Percentiles rank a stretch among this genome's conserved stretches.
Evolutionary conservation across 1,140 invertebrate genomes (phyloP).

Genomic region (Adelges cooleyi): DNA sequence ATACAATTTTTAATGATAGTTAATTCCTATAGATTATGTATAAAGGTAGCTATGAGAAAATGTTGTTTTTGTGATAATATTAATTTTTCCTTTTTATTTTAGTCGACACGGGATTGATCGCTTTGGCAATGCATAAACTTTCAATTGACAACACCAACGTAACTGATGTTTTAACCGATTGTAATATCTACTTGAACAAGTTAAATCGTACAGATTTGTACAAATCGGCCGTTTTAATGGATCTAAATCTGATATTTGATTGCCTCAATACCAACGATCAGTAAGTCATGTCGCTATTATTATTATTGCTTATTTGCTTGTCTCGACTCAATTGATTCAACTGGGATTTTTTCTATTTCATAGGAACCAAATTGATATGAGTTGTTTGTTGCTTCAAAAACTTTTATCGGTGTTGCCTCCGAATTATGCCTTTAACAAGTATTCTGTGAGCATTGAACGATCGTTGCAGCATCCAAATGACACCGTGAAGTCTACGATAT

Average conservation of each 20-base stretch:
- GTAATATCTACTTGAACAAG: constrained; percentile 4
- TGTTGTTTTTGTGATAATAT: too few species aligned
- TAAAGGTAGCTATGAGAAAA: too few species aligned
- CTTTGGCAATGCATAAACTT: constrained; percentile 6
- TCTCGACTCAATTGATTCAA: neutral
- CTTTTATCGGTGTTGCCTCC: neutral
- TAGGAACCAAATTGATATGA: constrained; percentile 13
- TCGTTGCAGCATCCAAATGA: constrained; percentile 19
- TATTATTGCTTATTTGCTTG: neutral
- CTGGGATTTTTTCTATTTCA: neutral
- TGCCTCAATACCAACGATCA: constrained; percentile 21
- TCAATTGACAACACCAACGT: neutral
- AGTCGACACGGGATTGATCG: constrained; percentile 1
- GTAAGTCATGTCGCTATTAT: neutral
- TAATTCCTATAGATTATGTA: too few species aligned
- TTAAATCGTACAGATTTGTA: neutral
- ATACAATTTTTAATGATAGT: too few species aligned
- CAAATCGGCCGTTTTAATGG: neutral
- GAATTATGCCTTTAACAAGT: neutral
- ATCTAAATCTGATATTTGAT: constrained; percentile 23
- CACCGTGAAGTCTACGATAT: constrained; percentile 12
- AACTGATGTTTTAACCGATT: neutral
- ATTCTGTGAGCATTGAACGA: constrained; percentile 15
- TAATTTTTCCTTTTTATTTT: neutral
- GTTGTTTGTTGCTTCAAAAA: neutral